phyloP scores from a whole-genome alignment of 2,797 vertebrate genomes.

The Epinephelus coioides region DNA sequence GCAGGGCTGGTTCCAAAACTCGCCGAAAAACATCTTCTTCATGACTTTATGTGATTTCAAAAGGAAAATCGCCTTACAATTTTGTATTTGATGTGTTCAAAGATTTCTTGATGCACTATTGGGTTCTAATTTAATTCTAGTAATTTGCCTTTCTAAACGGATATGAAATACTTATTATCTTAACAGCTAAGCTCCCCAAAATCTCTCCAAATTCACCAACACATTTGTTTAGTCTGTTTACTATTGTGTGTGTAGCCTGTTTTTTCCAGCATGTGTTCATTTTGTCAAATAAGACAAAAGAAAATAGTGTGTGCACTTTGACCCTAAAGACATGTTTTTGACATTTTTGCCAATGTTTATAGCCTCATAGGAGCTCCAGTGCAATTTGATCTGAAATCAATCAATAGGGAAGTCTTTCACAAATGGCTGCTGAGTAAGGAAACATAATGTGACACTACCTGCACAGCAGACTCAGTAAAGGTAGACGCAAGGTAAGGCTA shows the following conservation, averaged over 20 bases:
- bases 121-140: too few species aligned
- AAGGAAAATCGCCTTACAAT: too few species aligned
- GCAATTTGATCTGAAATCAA: conserved; percentile 34
- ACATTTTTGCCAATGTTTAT: conserved; percentile 34
- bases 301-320: conserved; percentile 24
- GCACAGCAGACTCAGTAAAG: not conserved
- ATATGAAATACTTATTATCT: too few species aligned
- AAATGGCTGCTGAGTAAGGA: conserved; percentile 43
- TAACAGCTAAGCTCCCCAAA: too few species aligned
- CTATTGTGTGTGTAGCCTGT: not conserved
- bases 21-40: too few species aligned
- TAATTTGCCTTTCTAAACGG: too few species aligned
- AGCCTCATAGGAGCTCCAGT: conserved; percentile 15
- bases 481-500: not conserved
- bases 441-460: conserved; percentile 3
- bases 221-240: too few species aligned
- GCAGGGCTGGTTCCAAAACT: too few species aligned
- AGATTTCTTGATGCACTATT: too few species aligned
- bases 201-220: too few species aligned
- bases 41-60: too few species aligned
- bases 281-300: conserved; percentile 8
- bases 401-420: conserved; percentile 33
- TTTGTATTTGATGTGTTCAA: too few species aligned
- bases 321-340: conserved; percentile 34
- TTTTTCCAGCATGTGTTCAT: not conserved